A percentile compares a stretch with the other conserved stretches of the same genome.
These are phyloP conservation scores for Diaphora mendica DNA, from an alignment of 2,888 invertebrate species.

Conservation along the genomic window DNA sequence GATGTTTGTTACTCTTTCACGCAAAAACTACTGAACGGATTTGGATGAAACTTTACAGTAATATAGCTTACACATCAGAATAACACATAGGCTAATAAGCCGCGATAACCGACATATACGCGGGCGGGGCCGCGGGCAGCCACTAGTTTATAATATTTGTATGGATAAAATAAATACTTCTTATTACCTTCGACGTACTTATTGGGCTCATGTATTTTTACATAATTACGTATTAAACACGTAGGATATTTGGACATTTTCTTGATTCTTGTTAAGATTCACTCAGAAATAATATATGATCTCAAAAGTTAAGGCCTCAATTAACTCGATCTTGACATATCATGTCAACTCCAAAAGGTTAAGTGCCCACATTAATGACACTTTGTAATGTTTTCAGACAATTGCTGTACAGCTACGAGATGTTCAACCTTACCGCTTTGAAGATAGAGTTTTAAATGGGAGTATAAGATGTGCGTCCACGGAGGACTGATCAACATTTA, in stretches of 20 bases:
- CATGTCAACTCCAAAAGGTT: conserved; percentile 38
- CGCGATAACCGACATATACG: too few species aligned
- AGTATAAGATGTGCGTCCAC: conserved; percentile 58
- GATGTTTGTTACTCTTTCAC: too few species aligned
- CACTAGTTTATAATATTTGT: too few species aligned
- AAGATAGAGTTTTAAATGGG: conserved; percentile 40
- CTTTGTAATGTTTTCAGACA: conserved; percentile 47
- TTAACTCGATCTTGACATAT: conserved; percentile 51
- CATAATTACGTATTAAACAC: neutral
- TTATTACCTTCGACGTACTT: neutral
- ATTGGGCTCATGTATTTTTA: neutral
- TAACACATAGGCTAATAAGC: too few species aligned
- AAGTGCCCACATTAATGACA: conserved; percentile 37
- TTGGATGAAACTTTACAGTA: too few species aligned
- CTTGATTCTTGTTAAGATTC: conserved; percentile 10
- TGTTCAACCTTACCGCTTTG: conserved; percentile 21
- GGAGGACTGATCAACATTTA: conserved; percentile 46
- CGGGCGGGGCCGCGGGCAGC: too few species aligned
- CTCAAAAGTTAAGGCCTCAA: conserved; percentile 48
- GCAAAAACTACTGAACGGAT: too few species aligned
- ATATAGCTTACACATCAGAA: too few species aligned
- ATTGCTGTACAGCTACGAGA: conserved; percentile 22
- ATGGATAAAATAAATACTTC: too few species aligned
- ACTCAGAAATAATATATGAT: conserved; percentile 13
- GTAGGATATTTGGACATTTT: conserved; percentile 4